Evolutionary conservation across 2,113 vertebrate genomes (phyloP), one percentile per base, ranked within the genome.

Genomic region (Scatophagus argus): DNA sequence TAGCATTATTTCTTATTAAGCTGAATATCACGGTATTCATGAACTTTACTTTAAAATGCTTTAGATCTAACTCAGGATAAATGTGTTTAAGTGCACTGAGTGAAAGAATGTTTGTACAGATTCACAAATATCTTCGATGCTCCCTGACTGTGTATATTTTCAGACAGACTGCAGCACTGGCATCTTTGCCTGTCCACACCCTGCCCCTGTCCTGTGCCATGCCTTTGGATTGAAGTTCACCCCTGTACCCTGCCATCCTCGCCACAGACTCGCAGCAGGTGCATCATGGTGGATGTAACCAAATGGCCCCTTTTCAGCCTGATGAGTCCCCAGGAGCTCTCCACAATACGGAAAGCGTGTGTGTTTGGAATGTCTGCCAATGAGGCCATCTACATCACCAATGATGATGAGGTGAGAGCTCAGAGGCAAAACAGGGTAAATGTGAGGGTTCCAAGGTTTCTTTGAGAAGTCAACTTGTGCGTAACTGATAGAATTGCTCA

Each of bases 241-340:
- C 63, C 46, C 43, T 66, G 63, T 38, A 9, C 6, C 55, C 27
- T 2, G 5, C 46, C 9, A 0, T 29, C 56, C 39, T 47, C 31
- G 4, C 49, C n/a, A 27, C 61, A 27, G 29, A 67, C 54, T 46
- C 14, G 2, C 36, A 83, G 61, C 14, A 19, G 63, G 23, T 2
- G 46, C 79, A 82, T 63, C 93, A 98, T 98, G 97, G 96, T 98
- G 93, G 98, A 99, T 83, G 95, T 99, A 25, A 96, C 96, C 54
- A 98, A 99, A 87, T 99, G 97, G 98, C 96, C 98, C 7, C 94
- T 99, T 66, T 99, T 99, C 88, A 97, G 96, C 66, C 91, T 99
- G 21, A 93, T 99, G 84, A 95, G 94, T 0, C 91, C 95, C 14
- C 96, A 98, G 80, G 97, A 98, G 64, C 91, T 97, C 8, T 83